phyloP scores from a whole-genome alignment of 2,113 vertebrate species.

The Zapus hudsonius region DNA sequence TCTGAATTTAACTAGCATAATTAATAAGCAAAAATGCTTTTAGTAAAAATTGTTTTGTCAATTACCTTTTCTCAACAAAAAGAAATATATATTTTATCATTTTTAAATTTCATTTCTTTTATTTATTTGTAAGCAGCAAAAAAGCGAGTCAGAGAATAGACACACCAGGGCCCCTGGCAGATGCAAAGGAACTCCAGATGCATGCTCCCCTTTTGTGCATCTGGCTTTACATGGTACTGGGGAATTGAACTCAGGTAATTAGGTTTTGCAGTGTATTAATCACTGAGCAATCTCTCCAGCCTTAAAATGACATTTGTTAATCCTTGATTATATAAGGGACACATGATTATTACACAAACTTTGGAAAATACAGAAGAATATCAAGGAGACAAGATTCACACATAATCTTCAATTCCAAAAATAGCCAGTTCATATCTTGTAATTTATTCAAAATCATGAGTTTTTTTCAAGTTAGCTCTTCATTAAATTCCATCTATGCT shows the following conservation, averaged over 20 bases:
- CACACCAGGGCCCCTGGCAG: too few species aligned
- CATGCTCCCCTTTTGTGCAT: too few species aligned
- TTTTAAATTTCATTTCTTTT: too few species aligned
- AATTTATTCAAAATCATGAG: conserved; percentile 42
- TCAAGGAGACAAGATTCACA: not conserved
- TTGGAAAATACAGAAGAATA: not conserved
- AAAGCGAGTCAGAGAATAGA: too few species aligned
- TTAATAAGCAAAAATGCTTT: conserved; percentile 1
- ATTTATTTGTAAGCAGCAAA: too few species aligned
- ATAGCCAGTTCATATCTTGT: not conserved
- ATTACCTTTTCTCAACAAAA: not conserved
- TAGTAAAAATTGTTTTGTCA: not conserved
- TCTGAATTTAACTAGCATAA: not conserved
- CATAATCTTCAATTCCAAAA: not conserved
- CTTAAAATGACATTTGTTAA: conserved; percentile 7
- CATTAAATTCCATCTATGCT: conserved; percentile 29
- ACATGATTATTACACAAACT: not conserved
- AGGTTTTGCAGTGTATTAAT: too few species aligned
- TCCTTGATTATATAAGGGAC: not conserved
- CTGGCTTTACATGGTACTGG: too few species aligned
- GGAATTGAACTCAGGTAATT: too few species aligned
- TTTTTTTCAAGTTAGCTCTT: conserved; percentile 10
- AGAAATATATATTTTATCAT: not conserved
- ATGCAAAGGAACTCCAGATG: too few species aligned
- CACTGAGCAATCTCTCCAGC: too few species aligned